A percentile compares a stretch with the other conserved stretches of the same genome.
These are phyloP conservation scores for Gavialis gangeticus DNA, from an alignment of 2,113 vertebrate species.

Conservation along the genomic window DNA sequence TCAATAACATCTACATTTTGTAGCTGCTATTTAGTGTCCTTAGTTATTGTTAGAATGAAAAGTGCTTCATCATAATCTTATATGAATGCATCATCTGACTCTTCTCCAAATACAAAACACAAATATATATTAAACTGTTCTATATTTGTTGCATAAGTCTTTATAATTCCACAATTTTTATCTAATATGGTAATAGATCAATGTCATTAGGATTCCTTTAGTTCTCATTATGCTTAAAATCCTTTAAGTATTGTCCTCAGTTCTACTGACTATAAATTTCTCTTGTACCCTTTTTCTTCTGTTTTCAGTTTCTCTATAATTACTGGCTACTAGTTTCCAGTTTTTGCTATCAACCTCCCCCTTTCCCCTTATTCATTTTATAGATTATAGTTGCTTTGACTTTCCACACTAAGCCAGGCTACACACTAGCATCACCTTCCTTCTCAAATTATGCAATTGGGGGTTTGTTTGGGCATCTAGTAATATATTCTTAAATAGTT, in stretches of 20 bases:
- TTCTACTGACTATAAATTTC: not conserved
- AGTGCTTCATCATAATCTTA: not conserved
- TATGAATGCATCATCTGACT: not conserved
- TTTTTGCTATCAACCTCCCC: not conserved
- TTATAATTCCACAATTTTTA: not conserved
- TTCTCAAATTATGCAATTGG: conserved; percentile 3
- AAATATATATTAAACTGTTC: not conserved
- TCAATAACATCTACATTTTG: not conserved
- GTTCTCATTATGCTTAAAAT: not conserved
- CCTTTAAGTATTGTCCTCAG: not conserved
- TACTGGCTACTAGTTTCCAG: not conserved
- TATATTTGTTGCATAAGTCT: not conserved
- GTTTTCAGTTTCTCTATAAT: not conserved
- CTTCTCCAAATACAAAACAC: not conserved
- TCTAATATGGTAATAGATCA: not conserved
- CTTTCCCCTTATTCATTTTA: not conserved
- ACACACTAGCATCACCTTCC: not conserved
- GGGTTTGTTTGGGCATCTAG: conserved; percentile 29
- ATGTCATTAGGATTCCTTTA: not conserved
- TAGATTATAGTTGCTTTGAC: not conserved
- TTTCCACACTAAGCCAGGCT: not conserved
- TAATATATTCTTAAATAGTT: conserved; percentile 34
- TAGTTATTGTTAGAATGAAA: not conserved
- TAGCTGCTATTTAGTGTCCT: not conserved
- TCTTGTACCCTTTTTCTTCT: not conserved